These are phyloP conservation scores for Myodes glareolus DNA, from an alignment of 2,113 vertebrate species.

Conservation along the genomic window DNA sequence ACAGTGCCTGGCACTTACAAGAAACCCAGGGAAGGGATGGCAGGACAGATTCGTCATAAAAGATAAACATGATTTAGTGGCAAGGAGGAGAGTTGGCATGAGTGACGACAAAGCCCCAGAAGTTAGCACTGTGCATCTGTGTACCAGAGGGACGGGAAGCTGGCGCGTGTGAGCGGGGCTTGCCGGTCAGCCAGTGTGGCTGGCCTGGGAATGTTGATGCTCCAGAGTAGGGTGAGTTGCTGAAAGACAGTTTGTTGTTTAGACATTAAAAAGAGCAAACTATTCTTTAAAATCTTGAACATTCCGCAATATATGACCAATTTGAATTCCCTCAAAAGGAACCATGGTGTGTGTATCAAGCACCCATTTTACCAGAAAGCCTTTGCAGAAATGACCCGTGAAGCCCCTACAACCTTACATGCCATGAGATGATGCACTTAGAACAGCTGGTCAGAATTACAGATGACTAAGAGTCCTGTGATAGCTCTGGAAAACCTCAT, in stretches of 20 bases:
- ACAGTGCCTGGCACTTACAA: neutral
- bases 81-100: neutral
- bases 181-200: neutral
- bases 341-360: too few species aligned
- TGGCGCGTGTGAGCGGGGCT: neutral
- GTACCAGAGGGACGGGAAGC: neutral
- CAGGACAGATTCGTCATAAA: neutral
- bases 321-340: neutral
- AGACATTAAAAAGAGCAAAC: neutral
- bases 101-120: neutral
- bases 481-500: slow-evolving; percentile 45
- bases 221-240: neutral
- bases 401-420: neutral
- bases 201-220: neutral
- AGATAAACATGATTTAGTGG: neutral
- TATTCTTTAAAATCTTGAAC: neutral
- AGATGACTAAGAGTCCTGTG: slow-evolving; percentile 66
- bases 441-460: slow-evolving; percentile 59
- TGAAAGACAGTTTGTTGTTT: neutral
- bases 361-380: neutral
- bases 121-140: neutral
- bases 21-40: neutral
- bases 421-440: neutral
- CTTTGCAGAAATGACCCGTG: neutral
- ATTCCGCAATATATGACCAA: neutral